Percentiles rank a stretch among this genome's conserved stretches.
Conservation (phyloP, 2,888 invertebrate genomes). For the Scaptomyza parva region DNA sequence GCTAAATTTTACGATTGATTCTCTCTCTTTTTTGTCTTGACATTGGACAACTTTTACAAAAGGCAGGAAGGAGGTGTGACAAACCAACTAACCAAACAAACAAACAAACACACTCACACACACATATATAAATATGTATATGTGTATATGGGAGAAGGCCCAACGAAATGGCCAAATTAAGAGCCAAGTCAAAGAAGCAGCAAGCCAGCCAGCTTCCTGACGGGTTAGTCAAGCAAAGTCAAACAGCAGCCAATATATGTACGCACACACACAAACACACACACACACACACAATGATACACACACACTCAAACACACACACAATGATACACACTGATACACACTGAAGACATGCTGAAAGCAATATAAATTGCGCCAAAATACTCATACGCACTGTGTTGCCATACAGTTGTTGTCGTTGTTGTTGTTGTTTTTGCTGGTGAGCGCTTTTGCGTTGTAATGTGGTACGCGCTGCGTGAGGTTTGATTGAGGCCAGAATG, state of each 20-base stretch:
- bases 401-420: constrained; percentile 5
- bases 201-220: constrained; percentile 21
- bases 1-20: constrained; percentile 51
- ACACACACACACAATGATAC: constrained; percentile 5
- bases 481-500: constrained; percentile 61
- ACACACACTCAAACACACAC: constrained; percentile 1
- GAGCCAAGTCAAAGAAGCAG: constrained; percentile 27
- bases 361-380: constrained; percentile 57
- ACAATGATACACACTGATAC: constrained; percentile 29
- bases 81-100: constrained; percentile 25
- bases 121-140: too few species aligned
- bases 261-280: neutral
- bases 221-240: constrained; percentile 55
- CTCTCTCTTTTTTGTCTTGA: too few species aligned
- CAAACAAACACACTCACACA: constrained; percentile 33
- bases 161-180: constrained; percentile 55
- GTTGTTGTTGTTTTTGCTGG: neutral
- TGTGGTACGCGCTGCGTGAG: constrained; percentile 49
- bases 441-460: constrained; percentile 11
- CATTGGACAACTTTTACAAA: constrained; percentile 46
- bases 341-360: constrained; percentile 40
- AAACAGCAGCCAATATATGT: constrained; percentile 43
- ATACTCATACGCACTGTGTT: constrained; percentile 59
- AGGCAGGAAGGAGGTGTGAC: constrained; percentile 9
- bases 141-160: too few species aligned